Evolutionary conservation across 1,140 invertebrate species (phyloP), one percentile per base, ranked within the genome.

Genomic region (Bombyx mandarina): DNA sequence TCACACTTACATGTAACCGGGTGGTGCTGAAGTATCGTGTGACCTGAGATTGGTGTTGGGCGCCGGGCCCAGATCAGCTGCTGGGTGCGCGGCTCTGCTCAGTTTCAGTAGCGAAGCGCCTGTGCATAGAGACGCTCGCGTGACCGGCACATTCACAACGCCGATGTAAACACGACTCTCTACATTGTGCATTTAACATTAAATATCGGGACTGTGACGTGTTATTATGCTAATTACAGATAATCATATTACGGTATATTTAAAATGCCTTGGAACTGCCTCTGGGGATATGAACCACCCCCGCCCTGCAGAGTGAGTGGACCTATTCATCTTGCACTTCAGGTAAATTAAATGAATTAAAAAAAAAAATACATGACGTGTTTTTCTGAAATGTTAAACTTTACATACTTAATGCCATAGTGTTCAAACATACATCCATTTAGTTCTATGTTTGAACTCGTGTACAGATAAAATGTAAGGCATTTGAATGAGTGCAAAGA

Each of bases 251-350:
- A 35, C 2, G 26, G 26, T 35, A 35, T 35, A 60, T 18, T 56
- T 63, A 75, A 67, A 71, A 86, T 86, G 82, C 82, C 82, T 73
- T 86, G 82, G 82, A 86, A 82, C 62, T 86, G 82, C 67, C 69
- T 86, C 22, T 86, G 82, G 82, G 82, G 82, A 59, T 86, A 84
- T 58, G 68, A 86, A 52, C 65, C 78, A 58, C 81, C 83, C 44
- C 70, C 78, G 58, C 78, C 83, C 6, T 86, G 83, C 70, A 74
- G 73, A 66, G 81, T 86, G 55, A 82, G 77, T 70, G 75, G 71
- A 61, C 83, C 83, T 35, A 69, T 86, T 55, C 70, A 79, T 61
- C 62, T 84, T 35, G 63, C 75, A 57, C 56, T 76, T 53, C 75
- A 82, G 79, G 82, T 85, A 79, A 26, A 43, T 42, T 42, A 55